Evolutionary conservation across 2,797 vertebrate species (phyloP).

Genomic region (Cetoscarus ocellatus): DNA sequence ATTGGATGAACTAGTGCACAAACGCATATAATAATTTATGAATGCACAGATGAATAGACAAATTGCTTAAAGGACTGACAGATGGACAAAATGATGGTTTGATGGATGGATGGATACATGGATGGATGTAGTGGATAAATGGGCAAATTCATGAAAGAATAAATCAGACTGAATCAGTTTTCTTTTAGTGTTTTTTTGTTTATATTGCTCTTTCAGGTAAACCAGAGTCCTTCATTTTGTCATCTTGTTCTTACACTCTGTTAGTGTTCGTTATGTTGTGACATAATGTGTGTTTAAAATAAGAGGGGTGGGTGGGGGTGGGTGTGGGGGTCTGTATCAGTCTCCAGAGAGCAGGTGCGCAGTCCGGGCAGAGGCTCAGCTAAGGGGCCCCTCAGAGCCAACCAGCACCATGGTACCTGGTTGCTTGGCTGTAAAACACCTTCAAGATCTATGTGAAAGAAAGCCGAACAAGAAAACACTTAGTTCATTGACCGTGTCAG

Average conservation of each 20-base stretch:
- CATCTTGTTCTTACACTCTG: background rate
- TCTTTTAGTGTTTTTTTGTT: no score
- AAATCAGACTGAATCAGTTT: no score
- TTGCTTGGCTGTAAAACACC: conserved; percentile 4
- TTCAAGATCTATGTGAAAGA: background rate
- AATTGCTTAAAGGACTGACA: no score
- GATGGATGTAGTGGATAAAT: no score
- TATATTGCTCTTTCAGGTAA: background rate
- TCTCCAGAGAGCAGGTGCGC: conserved; percentile 22
- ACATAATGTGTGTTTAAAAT: no score
- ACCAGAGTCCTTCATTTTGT: background rate
- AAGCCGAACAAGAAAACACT: conserved; percentile 23
- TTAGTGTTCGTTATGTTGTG: background rate
- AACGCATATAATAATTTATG: no score
- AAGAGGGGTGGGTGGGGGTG: no score
- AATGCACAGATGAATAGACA: no score
- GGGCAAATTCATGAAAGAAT: no score
- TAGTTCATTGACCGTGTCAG: background rate
- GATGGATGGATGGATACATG: no score
- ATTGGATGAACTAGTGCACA: no score
- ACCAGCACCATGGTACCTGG: conserved; percentile 23
- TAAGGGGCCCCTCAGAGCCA: background rate
- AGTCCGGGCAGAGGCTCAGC: conserved; percentile 3
- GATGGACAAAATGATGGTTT: no score
- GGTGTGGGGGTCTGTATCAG: background rate